Conservation (phyloP, 2,113 vertebrate genomes). For the Mirza zaza region DNA sequence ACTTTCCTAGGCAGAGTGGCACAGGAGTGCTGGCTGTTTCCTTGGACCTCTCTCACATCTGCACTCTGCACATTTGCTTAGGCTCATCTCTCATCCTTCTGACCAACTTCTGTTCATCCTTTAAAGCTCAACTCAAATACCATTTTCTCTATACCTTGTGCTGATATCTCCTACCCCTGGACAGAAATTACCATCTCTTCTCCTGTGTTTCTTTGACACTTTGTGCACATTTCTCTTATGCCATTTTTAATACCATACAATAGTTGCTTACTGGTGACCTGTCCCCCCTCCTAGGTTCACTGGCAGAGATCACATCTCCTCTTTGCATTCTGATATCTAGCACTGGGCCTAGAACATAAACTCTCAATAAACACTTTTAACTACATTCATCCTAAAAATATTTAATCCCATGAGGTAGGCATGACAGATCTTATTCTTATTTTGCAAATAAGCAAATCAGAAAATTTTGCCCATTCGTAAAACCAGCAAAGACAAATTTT, state of each 20-base stretch:
- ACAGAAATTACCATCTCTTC: background rate
- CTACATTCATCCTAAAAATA: background rate
- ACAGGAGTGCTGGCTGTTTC: background rate
- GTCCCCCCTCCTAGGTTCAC: background rate
- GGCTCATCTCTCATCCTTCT: background rate
- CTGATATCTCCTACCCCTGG: background rate
- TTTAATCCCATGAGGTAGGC: background rate
- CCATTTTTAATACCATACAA: rapidly evolving
- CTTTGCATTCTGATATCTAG: background rate
- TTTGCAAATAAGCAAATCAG: constrained; percentile 14
- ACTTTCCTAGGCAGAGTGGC: background rate
- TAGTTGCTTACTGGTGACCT: background rate
- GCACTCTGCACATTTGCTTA: background rate
- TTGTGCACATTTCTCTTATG: rapidly evolving
- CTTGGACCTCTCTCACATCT: background rate
- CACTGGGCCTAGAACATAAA: background rate
- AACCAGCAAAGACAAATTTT: background rate
- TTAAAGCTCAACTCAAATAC: background rate
- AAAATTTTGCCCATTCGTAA: background rate
- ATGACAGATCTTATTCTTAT: background rate
- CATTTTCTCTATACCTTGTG: background rate
- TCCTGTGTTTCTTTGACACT: background rate
- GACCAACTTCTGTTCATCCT: background rate
- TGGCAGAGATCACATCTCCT: background rate
- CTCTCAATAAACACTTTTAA: background rate